Evolutionary conservation across 2,888 invertebrate species (phyloP), one percentile per base, ranked within the genome.

Genomic region (Hemistola chrysoprasaria): DNA sequence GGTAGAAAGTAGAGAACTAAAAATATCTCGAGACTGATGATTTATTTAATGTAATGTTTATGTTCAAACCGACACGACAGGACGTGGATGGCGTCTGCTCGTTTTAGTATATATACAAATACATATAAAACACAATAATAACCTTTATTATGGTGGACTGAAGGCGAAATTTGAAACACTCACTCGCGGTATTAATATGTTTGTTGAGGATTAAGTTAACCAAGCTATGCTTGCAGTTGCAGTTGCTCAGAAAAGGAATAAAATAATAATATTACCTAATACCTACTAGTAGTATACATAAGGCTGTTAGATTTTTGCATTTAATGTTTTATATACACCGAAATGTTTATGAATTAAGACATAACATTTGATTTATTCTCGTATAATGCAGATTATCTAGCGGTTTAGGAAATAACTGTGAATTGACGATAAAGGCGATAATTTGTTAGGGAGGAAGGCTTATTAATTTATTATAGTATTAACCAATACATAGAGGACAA

Each of bases 11-110:
- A 16, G 16, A 54, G 50, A 60, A 53, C 65, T 70, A 71, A 73
- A 77, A 76, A 74, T 71, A 75, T 61, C 62, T 71, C 74, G 70
- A 69, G 69, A 73, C 71, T 70, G 68, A 79, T 84, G 85, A 84
- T 85, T 84, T 85, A 85, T 80, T 77, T 79, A 77, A 77, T 78
- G 70, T 71, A 62, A 76, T 82, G 81, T 82, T 83, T 83, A 79
- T 80, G 77, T 81, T 53, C 35, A 23, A 11, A 69, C 52, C 59
- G 41, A 49, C 43, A 53, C 53, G 63, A 63, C 76, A 75, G 76
- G 75, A 74, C 75, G 71, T 71, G 74, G 65, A 67, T 60, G 71
- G 68, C 67, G 73, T 71, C 71, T 72, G 73, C 59, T 68, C 65
- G 63, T 66, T 69, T 71, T 64, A 62, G 71, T 71, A 76, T 78